These are phyloP conservation scores for Homalodisca vitripennis DNA, from an alignment of 1,140 invertebrate genomes.

Conservation along the genomic window DNA sequence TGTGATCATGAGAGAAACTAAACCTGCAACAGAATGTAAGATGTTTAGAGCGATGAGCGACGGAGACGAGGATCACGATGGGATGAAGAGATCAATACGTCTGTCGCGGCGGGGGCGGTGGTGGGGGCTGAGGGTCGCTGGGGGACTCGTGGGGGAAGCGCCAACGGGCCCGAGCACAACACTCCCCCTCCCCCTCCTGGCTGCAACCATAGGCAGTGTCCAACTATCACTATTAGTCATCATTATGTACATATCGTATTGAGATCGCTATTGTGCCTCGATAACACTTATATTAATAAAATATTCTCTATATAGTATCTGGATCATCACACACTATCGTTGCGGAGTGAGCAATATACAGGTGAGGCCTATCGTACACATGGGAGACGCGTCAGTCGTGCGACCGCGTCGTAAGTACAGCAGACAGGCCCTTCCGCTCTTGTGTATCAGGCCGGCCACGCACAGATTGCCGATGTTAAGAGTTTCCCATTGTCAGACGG, in stretches of 20 bases:
- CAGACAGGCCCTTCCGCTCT: constrained; percentile 57
- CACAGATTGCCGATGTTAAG: constrained; percentile 52
- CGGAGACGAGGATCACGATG: not conserved
- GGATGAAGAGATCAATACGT: constrained; percentile 2
- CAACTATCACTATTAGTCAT: constrained; percentile 2
- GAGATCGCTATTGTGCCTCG: not conserved
- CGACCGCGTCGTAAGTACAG: constrained; percentile 50
- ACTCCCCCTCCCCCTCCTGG: constrained; percentile 31
- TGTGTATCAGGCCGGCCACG: constrained; percentile 53
- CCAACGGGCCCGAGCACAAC: constrained; percentile 40
- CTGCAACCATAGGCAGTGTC: constrained; percentile 32
- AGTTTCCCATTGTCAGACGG: constrained; percentile 67
- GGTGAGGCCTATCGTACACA: constrained; percentile 36
- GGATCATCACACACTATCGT: constrained; percentile 10
- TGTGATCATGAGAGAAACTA: not conserved
- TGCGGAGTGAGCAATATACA: constrained; percentile 42
- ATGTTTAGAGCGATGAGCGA: not conserved
- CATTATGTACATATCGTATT: constrained; percentile 10
- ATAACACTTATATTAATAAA: constrained; percentile 28
- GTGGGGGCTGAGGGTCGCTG: constrained; percentile 14
- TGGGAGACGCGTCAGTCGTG: too few relatives aligned
- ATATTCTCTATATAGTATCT: constrained; percentile 18
- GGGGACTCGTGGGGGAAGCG: constrained; percentile 41
- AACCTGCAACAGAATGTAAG: not conserved
- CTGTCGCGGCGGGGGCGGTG: constrained; percentile 5